These are phyloP conservation scores for Cancer borealis DNA, from an alignment of 2,888 invertebrate species.

Conservation along the genomic window DNA sequence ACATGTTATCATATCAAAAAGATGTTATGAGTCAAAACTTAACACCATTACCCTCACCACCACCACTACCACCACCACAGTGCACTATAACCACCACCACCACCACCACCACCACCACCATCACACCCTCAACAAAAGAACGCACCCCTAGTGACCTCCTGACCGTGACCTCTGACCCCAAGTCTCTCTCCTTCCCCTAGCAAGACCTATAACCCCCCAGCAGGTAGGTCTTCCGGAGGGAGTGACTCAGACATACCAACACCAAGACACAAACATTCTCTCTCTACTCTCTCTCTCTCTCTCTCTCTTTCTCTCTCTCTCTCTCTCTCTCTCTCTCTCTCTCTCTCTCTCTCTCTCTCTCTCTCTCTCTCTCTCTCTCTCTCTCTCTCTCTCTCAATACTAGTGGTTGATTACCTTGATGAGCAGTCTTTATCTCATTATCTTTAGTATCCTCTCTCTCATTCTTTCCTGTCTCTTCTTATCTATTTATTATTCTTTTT, in stretches of 20 bases:
- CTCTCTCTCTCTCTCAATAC: too few relatives aligned
- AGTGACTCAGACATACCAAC: conserved; percentile 47
- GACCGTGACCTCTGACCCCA: conserved; percentile 32
- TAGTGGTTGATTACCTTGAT: neutral
- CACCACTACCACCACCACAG: neutral
- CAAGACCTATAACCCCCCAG: neutral
- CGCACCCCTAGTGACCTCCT: conserved; percentile 49
- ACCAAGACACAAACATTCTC: neutral
- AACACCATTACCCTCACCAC: neutral
- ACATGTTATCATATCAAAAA: too few relatives aligned
- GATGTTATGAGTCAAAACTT: too few relatives aligned
- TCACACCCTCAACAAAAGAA: neutral
- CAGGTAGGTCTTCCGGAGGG: conserved; percentile 52
- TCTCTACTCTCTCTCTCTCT: conserved; percentile 31
- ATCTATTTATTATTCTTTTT: neutral
- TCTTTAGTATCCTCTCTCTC: conserved; percentile 13
- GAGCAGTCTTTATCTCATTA: neutral
- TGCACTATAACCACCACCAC: neutral
- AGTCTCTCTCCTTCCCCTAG: neutral
- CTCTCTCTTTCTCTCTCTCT: conserved; percentile 57
- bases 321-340: conserved; percentile 24
- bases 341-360: conserved; percentile 11
- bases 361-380: conserved; percentile 31
- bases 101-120: neutral
- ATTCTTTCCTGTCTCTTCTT: neutral